Evolutionary conservation across 2,888 invertebrate species (phyloP).

Genomic region (Hydrotaea cyrtoneurina): DNA sequence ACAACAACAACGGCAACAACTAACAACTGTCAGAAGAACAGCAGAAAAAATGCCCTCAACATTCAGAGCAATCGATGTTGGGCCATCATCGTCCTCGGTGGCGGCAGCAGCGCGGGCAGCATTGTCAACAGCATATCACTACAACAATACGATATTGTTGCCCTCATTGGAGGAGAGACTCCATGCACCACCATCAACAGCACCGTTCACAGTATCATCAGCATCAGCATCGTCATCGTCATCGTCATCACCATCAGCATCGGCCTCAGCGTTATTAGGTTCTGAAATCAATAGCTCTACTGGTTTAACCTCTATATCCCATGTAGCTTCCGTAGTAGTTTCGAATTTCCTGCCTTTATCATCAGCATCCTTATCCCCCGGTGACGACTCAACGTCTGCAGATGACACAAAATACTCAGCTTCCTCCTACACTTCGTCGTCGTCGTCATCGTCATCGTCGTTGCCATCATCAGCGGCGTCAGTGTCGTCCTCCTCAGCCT

Average conservation of each 20-base stretch:
- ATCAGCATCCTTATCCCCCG: constrained; percentile 63
- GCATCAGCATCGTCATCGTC: no score
- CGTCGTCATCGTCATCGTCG: constrained; percentile 37
- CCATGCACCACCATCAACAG: constrained; percentile 44
- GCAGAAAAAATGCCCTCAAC: constrained; percentile 70
- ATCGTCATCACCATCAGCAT: constrained; percentile 41
- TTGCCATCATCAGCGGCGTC: not conserved
- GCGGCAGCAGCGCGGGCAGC: constrained; percentile 65
- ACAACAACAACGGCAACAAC: constrained; percentile 31
- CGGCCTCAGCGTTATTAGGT: constrained; percentile 48
- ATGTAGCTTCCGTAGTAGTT: constrained; percentile 69
- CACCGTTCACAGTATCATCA: constrained; percentile 37
- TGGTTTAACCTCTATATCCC: constrained; percentile 66
- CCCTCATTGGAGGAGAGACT: constrained; percentile 63
- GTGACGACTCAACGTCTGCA: constrained; percentile 64
- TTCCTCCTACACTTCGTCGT: constrained; percentile 17
- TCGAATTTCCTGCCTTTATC: constrained; percentile 71
- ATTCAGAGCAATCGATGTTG: constrained; percentile 59
- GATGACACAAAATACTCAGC: constrained; percentile 55
- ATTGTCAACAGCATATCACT: constrained; percentile 64
- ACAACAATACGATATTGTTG: constrained; percentile 63
- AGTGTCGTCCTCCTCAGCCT: constrained; percentile 59
- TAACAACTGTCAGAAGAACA: constrained; percentile 27
- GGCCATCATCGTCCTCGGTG: constrained; percentile 67
- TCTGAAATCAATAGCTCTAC: constrained; percentile 66